Base-by-base conservation (phyloP, 2,113 vertebrate genomes). In the Pelobates fuscus region DNA sequence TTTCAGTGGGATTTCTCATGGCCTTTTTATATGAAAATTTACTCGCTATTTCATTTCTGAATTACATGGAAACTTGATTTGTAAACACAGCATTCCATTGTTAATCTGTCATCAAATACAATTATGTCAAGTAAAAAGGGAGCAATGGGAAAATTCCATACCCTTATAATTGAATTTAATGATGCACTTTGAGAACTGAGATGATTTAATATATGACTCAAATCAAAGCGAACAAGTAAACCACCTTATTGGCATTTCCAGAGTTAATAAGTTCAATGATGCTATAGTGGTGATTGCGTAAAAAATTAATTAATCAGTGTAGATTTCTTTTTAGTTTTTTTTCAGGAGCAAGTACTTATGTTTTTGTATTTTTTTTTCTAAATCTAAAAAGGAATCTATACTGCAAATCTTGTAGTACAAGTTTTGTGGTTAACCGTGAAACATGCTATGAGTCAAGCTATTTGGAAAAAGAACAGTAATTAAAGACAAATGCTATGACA, bases 401-500 rank as follows among this genome's bases (percentile, higher is more conserved):
- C 83, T 87, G 86, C 85, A 87, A 82, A 86, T 89, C 89, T 86
- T 90, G 88, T 91, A 89, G 78, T 88, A 89, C 90, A 91, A 91
- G 89, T 83, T 90, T 89, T 92, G 90, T 92, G 90, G 92, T 93
- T 92, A 92, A 92, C 91, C 70, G 0, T 90, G 87, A 87, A 89
- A 89, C 83, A 86, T 80, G 83, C 84, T 86, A 84, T 89, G 87
- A 92, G 86, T 89, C 89, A 92, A 88, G 78, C 75, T 86, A 89
- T 90, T n/a, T 88, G 88, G 89, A 88, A 91, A 88, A 85, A 85
- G 82, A 84, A 85, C 83, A 84, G 81, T 92, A 92, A 92, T 93
- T 92, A 91, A 91, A 93, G 89, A 90, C 91, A 92, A 92, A 93
- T 91, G 90, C 85, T 86, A 89, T 92, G 91, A 93, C 90, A 92